phyloP scores from a whole-genome alignment of 2,113 vertebrate species.

The Numida meleagris region DNA sequence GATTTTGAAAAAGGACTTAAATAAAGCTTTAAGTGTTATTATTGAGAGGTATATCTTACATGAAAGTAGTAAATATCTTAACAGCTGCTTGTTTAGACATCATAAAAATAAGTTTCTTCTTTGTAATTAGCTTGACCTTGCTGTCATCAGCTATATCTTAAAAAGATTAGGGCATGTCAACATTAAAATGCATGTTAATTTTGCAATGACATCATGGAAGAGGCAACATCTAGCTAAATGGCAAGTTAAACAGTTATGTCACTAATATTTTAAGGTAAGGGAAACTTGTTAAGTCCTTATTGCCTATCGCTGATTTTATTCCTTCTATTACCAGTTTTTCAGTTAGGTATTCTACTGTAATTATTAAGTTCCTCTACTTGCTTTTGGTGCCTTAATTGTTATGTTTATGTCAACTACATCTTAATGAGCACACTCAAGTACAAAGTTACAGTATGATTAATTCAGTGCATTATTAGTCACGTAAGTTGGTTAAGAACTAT shows the following conservation, averaged over 20 bases:
- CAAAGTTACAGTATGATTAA: neutral
- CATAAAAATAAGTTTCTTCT: neutral
- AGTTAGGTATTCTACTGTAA: neutral
- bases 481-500: neutral
- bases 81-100: neutral
- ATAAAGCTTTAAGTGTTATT: neutral
- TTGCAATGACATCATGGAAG: neutral
- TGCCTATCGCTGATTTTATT: neutral
- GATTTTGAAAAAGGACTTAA: neutral
- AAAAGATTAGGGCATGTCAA: neutral
- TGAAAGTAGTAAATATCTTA: neutral
- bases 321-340: neutral
- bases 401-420: neutral
- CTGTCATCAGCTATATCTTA: neutral
- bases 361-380: conserved; percentile 8
- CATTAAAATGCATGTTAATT: neutral
- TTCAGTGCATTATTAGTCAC: neutral
- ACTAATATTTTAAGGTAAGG: neutral
- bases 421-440: neutral
- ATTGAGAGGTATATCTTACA: neutral
- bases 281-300: neutral
- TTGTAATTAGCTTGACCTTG: neutral
- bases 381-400: neutral
- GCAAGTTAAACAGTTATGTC: neutral
- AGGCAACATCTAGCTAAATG: neutral